Evolutionary conservation across 2,113 vertebrate species (phyloP).

Genomic region (Ciconia boyciana): DNA sequence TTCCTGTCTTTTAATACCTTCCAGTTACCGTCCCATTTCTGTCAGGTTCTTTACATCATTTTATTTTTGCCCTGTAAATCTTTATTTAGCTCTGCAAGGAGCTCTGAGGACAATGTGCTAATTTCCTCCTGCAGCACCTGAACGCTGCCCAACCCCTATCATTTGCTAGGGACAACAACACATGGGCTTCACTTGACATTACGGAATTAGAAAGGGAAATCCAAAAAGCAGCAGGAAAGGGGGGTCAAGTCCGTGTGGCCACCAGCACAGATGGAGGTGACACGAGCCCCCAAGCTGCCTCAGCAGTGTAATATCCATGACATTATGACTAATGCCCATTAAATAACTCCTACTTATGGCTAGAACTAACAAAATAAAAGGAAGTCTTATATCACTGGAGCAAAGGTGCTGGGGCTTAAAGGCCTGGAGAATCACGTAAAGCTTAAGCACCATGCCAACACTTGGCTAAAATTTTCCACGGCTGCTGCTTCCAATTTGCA

Average conservation of each 20-base stretch:
- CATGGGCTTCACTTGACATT: not conserved
- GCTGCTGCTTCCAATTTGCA: not conserved
- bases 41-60: slow-evolving; percentile 9
- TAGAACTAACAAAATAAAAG: not conserved
- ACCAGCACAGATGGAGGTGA: not conserved
- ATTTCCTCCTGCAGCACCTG: not conserved
- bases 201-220: not conserved
- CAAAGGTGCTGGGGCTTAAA: not conserved
- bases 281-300: not conserved
- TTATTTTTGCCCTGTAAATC: not conserved
- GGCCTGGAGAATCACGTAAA: not conserved
- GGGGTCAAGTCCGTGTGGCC: not conserved
- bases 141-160: not conserved
- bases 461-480: not conserved
- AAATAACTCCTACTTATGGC: not conserved
- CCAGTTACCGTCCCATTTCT: not conserved
- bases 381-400: not conserved
- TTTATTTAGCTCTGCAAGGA: not conserved
- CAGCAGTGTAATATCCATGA: not conserved
- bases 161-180: not conserved
- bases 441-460: not conserved
- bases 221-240: not conserved
- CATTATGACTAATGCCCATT: not conserved
- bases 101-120: not conserved
- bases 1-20: not conserved